Evolutionary conservation across 2,113 vertebrate species (phyloP).

Genomic region (Tricholaema leucomelas): DNA sequence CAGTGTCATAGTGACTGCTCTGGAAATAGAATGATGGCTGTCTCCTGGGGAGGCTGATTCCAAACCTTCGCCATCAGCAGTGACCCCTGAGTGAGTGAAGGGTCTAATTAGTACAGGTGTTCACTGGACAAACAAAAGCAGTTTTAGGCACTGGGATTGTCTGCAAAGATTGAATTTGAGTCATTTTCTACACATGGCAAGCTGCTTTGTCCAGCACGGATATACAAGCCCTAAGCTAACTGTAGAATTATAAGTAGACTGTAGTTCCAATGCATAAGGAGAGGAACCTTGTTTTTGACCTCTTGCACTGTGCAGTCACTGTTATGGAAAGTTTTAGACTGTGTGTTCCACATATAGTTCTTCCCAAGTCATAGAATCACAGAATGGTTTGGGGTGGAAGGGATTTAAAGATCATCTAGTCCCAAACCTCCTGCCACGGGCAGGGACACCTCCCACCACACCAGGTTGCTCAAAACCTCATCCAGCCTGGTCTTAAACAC

Average conservation of each 20-base stretch:
- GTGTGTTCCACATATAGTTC: not conserved
- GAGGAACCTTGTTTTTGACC: conserved; percentile 50
- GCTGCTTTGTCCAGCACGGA: conserved; percentile 45
- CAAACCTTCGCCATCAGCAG: conserved; percentile 60
- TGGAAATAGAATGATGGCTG: conserved; percentile 18
- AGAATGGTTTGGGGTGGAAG: too few species aligned
- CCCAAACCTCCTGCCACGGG: too few species aligned
- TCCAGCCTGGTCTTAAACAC: too few species aligned
- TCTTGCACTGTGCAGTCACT: conserved; percentile 40
- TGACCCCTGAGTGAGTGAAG: conserved; percentile 45
- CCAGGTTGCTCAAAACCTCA: too few species aligned
- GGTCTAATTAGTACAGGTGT: conserved; percentile 67
- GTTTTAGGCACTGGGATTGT: conserved; percentile 24
- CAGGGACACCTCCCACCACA: too few species aligned
- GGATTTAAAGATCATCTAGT: too few species aligned
- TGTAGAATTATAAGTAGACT: conserved; percentile 52
- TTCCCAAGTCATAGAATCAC: not conserved
- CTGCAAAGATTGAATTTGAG: conserved; percentile 54
- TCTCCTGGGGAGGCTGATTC: conserved; percentile 57
- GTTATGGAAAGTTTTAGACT: not conserved
- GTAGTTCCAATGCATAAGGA: conserved; percentile 1
- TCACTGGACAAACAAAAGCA: conserved; percentile 48
- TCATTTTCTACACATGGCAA: conserved; percentile 56
- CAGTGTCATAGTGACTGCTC: not conserved
- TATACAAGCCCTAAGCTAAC: conserved; percentile 50